Base-by-base conservation (phyloP, 1,140 invertebrate species). In the Periplaneta americana region DNA sequence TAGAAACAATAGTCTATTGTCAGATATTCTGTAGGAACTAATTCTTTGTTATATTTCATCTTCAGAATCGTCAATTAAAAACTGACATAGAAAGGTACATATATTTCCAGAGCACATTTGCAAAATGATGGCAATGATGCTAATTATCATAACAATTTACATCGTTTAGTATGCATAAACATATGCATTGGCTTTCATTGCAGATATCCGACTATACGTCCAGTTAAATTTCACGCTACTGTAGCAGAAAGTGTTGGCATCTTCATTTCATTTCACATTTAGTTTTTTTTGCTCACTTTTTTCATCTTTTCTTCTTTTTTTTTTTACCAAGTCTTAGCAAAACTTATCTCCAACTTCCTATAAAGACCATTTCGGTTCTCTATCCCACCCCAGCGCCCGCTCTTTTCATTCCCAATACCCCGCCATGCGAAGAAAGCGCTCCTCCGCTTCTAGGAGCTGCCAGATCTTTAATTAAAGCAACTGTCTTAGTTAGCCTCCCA, bases 381-480 rank as follows among this genome's bases (percentile, higher is more conserved):
- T n/a, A n/a, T n/a, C n/a, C n/a, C n/a, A n/a, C n/a, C 22, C 4
- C 48, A 9, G 17, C 17, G 10, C 15, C 5, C n/a, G 22, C 48
- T 28, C 48, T n/a, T 39, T 39, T 39, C 37, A 39, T 39, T 39
- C 37, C 37, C 37, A 39, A 11, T 39, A 39, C 37, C 1, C 37
- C n/a, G n/a, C n/a, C n/a, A n/a, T n/a, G n/a, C n/a, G n/a, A n/a
- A 39, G 37, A 17, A 39, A 66, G 48, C 48, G 39, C 6, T 5
- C 39, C 39, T 48, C 39, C 1, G 39, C 39, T n/a, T 1, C 18
- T 10, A n/a, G 22, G 48, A 18, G 33, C 75, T 33, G 75, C 31
- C 75, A 77, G 75, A 77, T 32, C 75, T 77, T 77, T 77, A 77
- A 77, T 77, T 77, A 77, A 77, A 77, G 75, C 75, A 77, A 77